Conservation (phyloP, 2,888 invertebrate species). For the Melanophora roralis region DNA sequence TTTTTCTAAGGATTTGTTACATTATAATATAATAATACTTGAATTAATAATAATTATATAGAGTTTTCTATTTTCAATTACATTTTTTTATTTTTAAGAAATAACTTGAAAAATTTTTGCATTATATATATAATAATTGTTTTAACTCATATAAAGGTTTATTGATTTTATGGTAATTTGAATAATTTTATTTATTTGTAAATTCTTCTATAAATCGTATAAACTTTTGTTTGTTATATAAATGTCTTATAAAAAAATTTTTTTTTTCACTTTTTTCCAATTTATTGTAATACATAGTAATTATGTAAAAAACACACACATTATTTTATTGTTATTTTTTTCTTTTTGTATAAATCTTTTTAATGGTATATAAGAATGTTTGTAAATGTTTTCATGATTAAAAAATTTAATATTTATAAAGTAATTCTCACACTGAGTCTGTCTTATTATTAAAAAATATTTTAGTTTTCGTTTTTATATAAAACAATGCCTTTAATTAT, state of each 20-base stretch:
- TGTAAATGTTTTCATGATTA: slow-evolving; percentile 28
- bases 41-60: slow-evolving; percentile 34
- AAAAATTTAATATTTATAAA: slow-evolving; percentile 57
- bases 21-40: slow-evolving; percentile 43
- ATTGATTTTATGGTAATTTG: background rate
- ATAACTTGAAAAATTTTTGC: slow-evolving; percentile 50
- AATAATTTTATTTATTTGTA: slow-evolving; percentile 28
- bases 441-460: slow-evolving; percentile 41
- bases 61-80: slow-evolving; percentile 12
- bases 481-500: too few relatives aligned
- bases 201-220: slow-evolving; percentile 60
- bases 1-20: background rate
- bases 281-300: slow-evolving; percentile 54
- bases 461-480: slow-evolving; percentile 22
- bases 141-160: slow-evolving; percentile 24
- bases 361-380: slow-evolving; percentile 39
- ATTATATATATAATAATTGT: slow-evolving; percentile 19
- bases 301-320: slow-evolving; percentile 55
- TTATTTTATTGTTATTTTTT: slow-evolving; percentile 44
- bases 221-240: slow-evolving; percentile 37
- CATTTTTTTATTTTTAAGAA: slow-evolving; percentile 34
- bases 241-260: slow-evolving; percentile 26
- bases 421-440: slow-evolving; percentile 61
- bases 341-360: background rate
- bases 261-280: slow-evolving; percentile 24